Conservation (phyloP, 2,113 vertebrate genomes). For the Corythornis madagascariensis region DNA sequence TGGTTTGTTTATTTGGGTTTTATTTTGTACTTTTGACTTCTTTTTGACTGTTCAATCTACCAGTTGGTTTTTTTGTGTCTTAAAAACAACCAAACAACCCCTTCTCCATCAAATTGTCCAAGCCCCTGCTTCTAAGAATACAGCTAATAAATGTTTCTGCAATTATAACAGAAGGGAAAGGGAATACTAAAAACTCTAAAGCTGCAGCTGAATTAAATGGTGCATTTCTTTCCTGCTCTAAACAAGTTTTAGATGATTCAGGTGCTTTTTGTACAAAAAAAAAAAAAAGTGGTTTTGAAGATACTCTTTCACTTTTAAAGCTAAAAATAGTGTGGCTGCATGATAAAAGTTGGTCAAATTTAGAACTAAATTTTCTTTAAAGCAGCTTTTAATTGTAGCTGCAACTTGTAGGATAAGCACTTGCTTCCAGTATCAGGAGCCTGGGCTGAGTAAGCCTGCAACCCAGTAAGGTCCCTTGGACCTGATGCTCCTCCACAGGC, state of each 20-base stretch:
- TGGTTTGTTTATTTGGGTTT: not conserved
- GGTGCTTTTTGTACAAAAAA: not conserved
- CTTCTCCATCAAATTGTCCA: not conserved
- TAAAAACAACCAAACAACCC: not conserved
- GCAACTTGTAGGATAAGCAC: slow-evolving; percentile 15
- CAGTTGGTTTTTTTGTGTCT: not conserved
- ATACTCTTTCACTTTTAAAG: not conserved
- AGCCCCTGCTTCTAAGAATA: not conserved
- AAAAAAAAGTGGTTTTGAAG: not conserved
- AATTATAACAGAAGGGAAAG: not conserved
- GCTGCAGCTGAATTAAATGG: not conserved
- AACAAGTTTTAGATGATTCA: not conserved
- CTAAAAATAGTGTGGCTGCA: not conserved
- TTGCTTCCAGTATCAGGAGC: not conserved
- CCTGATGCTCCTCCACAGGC: not conserved
- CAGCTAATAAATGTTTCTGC: not conserved
- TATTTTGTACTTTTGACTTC: not conserved
- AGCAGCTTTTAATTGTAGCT: not conserved
- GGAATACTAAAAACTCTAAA: not conserved
- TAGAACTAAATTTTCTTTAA: not conserved
- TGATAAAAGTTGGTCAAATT: not conserved
- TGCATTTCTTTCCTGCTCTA: not conserved
- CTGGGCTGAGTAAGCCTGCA: not conserved
- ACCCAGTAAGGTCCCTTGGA: not conserved
- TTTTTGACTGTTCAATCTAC: not conserved